These are phyloP conservation scores for Dinocampus coccinellae DNA, from an alignment of 2,888 invertebrate species.

Conservation along the genomic window DNA sequence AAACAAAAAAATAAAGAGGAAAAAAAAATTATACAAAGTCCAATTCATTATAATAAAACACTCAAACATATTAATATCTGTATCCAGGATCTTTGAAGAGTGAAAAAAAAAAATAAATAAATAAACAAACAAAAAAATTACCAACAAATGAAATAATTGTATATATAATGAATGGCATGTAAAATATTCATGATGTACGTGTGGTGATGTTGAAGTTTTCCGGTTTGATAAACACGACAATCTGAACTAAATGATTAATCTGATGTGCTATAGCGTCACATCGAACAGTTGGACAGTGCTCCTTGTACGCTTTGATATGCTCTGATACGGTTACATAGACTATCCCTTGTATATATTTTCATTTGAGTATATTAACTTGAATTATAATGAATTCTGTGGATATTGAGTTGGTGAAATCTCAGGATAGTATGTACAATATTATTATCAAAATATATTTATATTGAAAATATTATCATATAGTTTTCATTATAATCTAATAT, in stretches of 20 bases:
- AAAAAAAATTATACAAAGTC: background rate
- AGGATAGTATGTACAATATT: background rate
- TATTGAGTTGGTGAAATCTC: too few relatives aligned
- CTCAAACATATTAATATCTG: background rate
- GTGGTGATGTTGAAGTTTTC: slow-evolving; percentile 33
- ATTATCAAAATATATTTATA: background rate
- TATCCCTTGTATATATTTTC: slow-evolving; percentile 40
- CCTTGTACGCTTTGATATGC: slow-evolving; percentile 44
- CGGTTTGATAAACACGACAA: slow-evolving; percentile 33
- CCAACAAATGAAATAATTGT: slow-evolving; percentile 2
- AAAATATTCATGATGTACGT: background rate
- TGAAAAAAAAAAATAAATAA: too few relatives aligned
- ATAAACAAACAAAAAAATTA: too few relatives aligned
- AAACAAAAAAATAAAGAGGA: too few relatives aligned
- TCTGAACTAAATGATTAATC: slow-evolving; percentile 25
- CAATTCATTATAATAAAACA: background rate
- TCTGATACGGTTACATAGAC: slow-evolving; percentile 44
- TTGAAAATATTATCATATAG: too few relatives aligned
- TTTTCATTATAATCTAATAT: too few relatives aligned
- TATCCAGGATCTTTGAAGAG: background rate
- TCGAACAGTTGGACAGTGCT: slow-evolving; percentile 33
- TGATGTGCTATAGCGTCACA: slow-evolving; percentile 24
- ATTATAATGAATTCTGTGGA: background rate
- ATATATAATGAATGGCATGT: slow-evolving; percentile 13
- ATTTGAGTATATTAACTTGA: background rate